Evolutionary conservation across 2,797 vertebrate genomes (phyloP).

Genomic region (Chaunax sp.): DNA sequence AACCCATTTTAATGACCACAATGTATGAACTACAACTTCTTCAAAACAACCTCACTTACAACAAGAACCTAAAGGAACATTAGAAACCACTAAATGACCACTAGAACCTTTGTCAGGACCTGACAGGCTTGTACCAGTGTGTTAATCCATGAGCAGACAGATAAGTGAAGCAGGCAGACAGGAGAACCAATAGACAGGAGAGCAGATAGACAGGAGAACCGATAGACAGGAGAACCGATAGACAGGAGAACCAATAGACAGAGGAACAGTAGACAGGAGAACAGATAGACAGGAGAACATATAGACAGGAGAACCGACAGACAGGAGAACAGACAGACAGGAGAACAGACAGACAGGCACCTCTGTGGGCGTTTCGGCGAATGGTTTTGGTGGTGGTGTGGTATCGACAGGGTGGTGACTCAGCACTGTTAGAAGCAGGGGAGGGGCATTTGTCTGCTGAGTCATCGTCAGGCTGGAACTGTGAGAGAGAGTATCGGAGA

Average conservation of each 20-base stretch:
- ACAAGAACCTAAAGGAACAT: neutral
- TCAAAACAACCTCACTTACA: neutral
- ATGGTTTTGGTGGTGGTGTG: constrained; percentile 72
- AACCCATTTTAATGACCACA: too few relatives aligned
- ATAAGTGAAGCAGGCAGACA: neutral
- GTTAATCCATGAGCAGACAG: neutral
- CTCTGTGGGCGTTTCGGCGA: constrained; percentile 55
- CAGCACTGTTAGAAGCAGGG: neutral
- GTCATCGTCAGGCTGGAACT: constrained; percentile 48
- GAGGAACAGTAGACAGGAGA: neutral
- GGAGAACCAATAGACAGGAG: neutral
- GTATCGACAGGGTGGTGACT: constrained; percentile 42
- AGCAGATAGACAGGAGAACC: neutral
- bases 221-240: neutral
- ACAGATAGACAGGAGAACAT: neutral
- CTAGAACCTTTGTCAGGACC: neutral
- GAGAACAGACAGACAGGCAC: constrained; percentile 41
- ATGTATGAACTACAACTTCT: too few relatives aligned
- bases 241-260: neutral
- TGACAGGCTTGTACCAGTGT: neutral
- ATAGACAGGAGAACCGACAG: neutral
- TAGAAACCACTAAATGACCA: neutral
- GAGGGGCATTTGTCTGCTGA: constrained; percentile 34
- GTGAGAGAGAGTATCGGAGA: neutral
- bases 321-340: neutral